Percentiles rank a stretch among this genome's conserved stretches.
phyloP scores from a whole-genome alignment of 2,888 invertebrate genomes.

The Apeira syringaria region DNA sequence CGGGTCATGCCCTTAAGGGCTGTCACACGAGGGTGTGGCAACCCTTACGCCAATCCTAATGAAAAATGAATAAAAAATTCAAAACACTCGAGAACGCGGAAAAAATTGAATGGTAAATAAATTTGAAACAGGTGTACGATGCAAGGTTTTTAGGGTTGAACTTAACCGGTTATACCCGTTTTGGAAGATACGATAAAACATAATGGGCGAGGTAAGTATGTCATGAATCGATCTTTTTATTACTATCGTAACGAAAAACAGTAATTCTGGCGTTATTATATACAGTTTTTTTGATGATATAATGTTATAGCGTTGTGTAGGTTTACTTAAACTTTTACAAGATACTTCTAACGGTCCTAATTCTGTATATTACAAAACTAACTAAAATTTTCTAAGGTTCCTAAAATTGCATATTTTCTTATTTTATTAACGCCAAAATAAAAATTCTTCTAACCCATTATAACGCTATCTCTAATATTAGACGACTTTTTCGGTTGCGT shows the following conservation, averaged over 20 bases:
- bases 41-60: conserved; percentile 44
- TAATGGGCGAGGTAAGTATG: conserved; percentile 30
- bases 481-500: too few species aligned
- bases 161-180: conserved; percentile 46
- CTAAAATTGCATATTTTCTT: too few species aligned
- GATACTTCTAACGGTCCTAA: too few species aligned
- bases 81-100: conserved; percentile 60
- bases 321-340: too few species aligned
- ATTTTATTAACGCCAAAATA: too few species aligned
- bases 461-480: too few species aligned
- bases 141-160: conserved; percentile 40
- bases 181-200: conserved; percentile 32
- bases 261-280: conserved; percentile 27
- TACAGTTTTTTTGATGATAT: conserved; percentile 32
- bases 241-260: conserved; percentile 33
- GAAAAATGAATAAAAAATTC: conserved; percentile 68
- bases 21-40: conserved; percentile 8
- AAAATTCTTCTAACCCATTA: too few species aligned
- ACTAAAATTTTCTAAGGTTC: too few species aligned
- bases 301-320: too few species aligned
- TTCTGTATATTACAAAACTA: too few species aligned
- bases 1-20: too few species aligned
- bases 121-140: conserved; percentile 68
- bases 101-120: conserved; percentile 67
- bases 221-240: conserved; percentile 38